Percentiles rank a stretch among this genome's conserved stretches.
phyloP scores from a whole-genome alignment of 2,797 vertebrate species.

The Enteromius viviparus region DNA sequence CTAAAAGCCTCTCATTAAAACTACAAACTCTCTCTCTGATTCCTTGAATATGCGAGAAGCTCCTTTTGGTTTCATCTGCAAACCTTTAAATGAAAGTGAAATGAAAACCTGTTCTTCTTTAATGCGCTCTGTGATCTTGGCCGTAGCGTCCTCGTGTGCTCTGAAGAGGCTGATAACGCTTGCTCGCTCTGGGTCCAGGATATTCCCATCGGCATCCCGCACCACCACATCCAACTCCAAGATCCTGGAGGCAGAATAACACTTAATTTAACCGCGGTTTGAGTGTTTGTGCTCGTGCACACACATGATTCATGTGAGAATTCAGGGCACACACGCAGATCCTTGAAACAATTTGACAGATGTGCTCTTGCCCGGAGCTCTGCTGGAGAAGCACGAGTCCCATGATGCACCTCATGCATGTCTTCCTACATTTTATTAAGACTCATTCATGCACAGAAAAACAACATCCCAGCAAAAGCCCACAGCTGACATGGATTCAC shows the following conservation, averaged over 20 bases:
- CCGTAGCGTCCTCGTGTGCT: constrained; percentile 90
- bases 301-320: neutral
- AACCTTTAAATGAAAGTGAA: constrained; percentile 8
- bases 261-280: neutral
- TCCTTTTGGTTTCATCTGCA: neutral
- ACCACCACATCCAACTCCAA: constrained; percentile 94
- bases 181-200: constrained; percentile 92
- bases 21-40: neutral
- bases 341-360: neutral
- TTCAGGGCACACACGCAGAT: neutral
- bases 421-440: neutral
- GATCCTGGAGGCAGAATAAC: constrained; percentile 75
- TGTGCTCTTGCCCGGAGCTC: neutral
- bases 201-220: constrained; percentile 92
- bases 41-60: neutral
- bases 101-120: constrained; percentile 90
- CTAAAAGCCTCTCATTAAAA: neutral
- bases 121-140: constrained; percentile 91
- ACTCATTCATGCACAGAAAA: neutral
- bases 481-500: neutral
- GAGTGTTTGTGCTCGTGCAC: neutral
- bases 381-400: neutral
- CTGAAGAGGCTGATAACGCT: constrained; percentile 94
- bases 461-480: neutral
- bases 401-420: neutral